A percentile compares a stretch with the other conserved stretches of the same genome.
These are phyloP conservation scores for Globodera ellingtonae DNA, from an alignment of 1,140 invertebrate species.

Conservation along the genomic window DNA sequence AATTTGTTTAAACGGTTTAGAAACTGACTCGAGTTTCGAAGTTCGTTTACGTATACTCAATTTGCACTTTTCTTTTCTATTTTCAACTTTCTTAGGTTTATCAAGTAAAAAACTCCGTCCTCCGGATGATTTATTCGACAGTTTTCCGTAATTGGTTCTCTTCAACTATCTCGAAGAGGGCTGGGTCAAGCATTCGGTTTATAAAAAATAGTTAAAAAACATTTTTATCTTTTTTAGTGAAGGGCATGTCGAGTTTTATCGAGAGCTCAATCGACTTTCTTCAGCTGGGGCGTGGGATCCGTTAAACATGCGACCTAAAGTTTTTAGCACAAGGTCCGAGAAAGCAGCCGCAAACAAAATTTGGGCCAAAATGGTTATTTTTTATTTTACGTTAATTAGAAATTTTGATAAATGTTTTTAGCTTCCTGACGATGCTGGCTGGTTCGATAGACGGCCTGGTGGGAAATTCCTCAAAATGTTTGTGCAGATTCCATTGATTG, in stretches of 20 bases:
- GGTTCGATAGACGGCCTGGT: not conserved
- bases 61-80: too few relatives aligned
- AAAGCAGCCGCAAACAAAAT: conserved; percentile 19
- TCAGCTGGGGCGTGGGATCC: conserved; percentile 16
- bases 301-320: not conserved
- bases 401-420: conserved; percentile 1
- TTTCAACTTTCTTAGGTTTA: too few relatives aligned
- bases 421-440: not conserved
- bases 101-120: too few relatives aligned
- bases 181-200: not conserved
- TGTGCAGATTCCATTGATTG: not conserved
- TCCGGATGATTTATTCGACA: not conserved
- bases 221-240: not conserved
- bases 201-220: not conserved
- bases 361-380: conserved; percentile 16
- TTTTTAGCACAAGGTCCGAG: conserved; percentile 13
- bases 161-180: conserved; percentile 1
- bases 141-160: not conserved
- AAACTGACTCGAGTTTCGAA: too few relatives aligned
- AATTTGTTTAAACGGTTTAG: too few relatives aligned
- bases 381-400: not conserved
- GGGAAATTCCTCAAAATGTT: not conserved
- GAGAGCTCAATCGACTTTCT: conserved; percentile 12
- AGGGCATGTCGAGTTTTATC: conserved; percentile 3
- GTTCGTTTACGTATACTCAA: too few relatives aligned